Conservation (phyloP, 2,888 invertebrate species). For the Neoitamus cyanurus region DNA sequence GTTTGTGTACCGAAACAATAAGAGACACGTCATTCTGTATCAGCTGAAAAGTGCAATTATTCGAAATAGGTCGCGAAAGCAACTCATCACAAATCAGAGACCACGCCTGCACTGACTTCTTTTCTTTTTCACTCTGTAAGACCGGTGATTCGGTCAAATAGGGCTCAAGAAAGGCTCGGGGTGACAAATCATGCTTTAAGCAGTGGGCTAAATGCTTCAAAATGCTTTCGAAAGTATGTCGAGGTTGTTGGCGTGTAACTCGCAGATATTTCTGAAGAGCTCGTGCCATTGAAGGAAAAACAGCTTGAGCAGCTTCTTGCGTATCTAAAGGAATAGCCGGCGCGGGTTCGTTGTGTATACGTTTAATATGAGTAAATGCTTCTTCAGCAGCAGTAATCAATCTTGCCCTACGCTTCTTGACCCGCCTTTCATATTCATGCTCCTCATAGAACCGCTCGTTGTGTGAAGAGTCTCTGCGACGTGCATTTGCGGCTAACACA, state of each 20-base stretch:
- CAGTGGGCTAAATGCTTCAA: slow-evolving; percentile 90
- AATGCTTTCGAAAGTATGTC: slow-evolving; percentile 94
- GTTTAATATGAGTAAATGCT: slow-evolving; percentile 95
- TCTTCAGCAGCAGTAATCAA: slow-evolving; percentile 95
- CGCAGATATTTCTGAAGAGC: slow-evolving; percentile 96
- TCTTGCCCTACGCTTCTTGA: slow-evolving; percentile 89
- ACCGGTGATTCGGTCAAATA: slow-evolving; percentile 90
- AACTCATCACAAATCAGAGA: slow-evolving; percentile 93
- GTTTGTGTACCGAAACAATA: slow-evolving; percentile 82
- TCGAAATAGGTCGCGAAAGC: slow-evolving; percentile 85
- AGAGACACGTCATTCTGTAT: slow-evolving; percentile 93
- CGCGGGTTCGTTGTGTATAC: slow-evolving; percentile 78
- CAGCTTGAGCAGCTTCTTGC: slow-evolving; percentile 95
- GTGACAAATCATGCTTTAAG: slow-evolving; percentile 92
- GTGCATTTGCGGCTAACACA: slow-evolving; percentile 79
- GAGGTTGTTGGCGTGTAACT: slow-evolving; percentile 94
- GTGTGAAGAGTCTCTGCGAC: slow-evolving; percentile 90
- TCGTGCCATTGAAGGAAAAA: slow-evolving; percentile 96
- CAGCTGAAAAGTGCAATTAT: slow-evolving; percentile 89
- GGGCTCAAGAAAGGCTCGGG: slow-evolving; percentile 93
- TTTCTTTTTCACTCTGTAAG: slow-evolving; percentile 84
- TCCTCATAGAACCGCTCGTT: slow-evolving; percentile 99
- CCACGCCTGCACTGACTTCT: slow-evolving; percentile 91
- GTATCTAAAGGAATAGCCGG: slow-evolving; percentile 91
- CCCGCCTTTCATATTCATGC: slow-evolving; percentile 93